phyloP scores from a whole-genome alignment of 2,113 vertebrate species.

The Zosterops hypoxanthus region DNA sequence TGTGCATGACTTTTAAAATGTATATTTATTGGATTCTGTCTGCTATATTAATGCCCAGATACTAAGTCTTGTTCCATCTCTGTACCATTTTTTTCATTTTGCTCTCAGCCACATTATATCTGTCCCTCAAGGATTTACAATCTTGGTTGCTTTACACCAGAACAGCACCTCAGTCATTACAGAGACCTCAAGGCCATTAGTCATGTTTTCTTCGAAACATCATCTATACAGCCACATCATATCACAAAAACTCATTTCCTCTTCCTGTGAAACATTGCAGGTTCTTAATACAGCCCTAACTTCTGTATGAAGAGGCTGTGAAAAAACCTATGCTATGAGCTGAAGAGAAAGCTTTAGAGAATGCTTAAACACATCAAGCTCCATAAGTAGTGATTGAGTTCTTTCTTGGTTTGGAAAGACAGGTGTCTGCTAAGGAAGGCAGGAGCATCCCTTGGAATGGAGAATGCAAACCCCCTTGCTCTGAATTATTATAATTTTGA shows the following conservation, averaged over 20 bases:
- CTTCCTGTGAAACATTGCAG: neutral
- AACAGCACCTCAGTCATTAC: neutral
- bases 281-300: neutral
- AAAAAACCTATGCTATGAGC: neutral
- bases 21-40: neutral
- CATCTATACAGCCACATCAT: neutral
- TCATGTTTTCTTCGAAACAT: neutral
- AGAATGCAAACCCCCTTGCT: neutral
- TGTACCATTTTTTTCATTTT: neutral
- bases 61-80: neutral
- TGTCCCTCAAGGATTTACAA: neutral
- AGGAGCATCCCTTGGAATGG: neutral
- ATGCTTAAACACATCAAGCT: neutral
- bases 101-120: neutral
- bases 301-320: neutral
- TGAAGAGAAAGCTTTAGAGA: neutral
- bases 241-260: neutral
- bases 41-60: neutral
- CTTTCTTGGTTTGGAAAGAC: neutral
- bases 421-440: no score
- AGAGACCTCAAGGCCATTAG: neutral
- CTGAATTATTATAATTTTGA: neutral
- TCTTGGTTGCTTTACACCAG: neutral
- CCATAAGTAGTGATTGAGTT: neutral
- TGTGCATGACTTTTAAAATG: neutral